Base-by-base conservation (phyloP, 2,113 vertebrate species). In the Centropristis striata region DNA sequence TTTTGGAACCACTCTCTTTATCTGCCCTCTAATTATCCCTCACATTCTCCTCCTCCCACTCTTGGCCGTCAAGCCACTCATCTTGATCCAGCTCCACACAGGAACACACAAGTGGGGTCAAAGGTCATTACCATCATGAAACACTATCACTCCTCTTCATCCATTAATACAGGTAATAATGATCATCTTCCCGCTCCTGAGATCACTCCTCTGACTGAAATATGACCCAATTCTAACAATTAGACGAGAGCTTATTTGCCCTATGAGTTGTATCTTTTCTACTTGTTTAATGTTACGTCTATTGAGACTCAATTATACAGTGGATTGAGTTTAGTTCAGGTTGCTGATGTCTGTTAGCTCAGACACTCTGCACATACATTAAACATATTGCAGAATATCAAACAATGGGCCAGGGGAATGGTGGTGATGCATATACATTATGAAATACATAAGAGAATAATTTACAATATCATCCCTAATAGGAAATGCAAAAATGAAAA, bases 61-160 rank as follows among this genome's bases (percentile, higher is more conserved):
- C 85, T 64, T n/a, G 60, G 73, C 81, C 21, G 46, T 86, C 83
- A 83, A 80, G 77, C 86, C 81, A 78, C 80, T 93, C 91, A 83
- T 92, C 92, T 92, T 86, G 83, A 91, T 91, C 92, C 69, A 80
- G 90, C 87, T 78, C 82, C 84, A 54, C 70, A 27, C 79, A 55
- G 81, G 74, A 79, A 77, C 58, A 78, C 85, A 76, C 50, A 65
- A 84, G 84, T 65, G 68, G 84, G 92, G 90, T 92, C 91, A 93
- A 78, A 87, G 83, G 80, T 65, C 73, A 67, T 21, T 11, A 54
- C 70, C 78, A 88, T 88, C 73, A 75, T 77, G 84, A 89, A 89
- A 86, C 84, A 80, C 81, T 72, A 86, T 93, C 87, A 88, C 90
- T 88, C 86, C 86, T 76, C 89, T 88, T 89, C 90, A 72, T 83